Evolutionary conservation across 2,888 invertebrate species (phyloP), one percentile per base, ranked within the genome.

Genomic region (Andrena bicolor): DNA sequence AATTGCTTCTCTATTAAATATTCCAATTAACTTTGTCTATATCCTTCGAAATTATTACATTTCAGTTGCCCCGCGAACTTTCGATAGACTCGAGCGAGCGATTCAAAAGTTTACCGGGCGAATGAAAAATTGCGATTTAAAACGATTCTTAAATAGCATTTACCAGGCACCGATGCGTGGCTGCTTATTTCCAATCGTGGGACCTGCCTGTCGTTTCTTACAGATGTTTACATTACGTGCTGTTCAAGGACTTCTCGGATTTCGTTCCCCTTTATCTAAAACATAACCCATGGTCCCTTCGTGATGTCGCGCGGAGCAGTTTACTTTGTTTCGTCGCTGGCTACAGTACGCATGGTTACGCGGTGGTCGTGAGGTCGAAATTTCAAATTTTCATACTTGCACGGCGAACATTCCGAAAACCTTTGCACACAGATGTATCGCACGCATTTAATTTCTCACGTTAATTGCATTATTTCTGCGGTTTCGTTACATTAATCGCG

Each of bases 241-340:
- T n/a, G 26, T 20, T 83, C 72, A 88, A 88, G 86, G 87, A 75
- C 87, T 80, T 79, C 83, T 86, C 83, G 30, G 7, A 23, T 86
- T 86, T 76, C 86, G 28, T 32, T 71, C 58, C 35, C 20, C 28
- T 76, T 58, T 68, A 51, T 61, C 60, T 71, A 48, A 51, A 65
- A 6, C 60, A 70, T 60, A 53, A 56, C 23, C 23, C 48, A 48
- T 1, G 13, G 30, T 20, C 35, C 28, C 23, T 61, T 26, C 8
- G 16, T 35, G 28, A 8, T 0, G 20, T 16, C 20, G 32, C 41
- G 16, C 26, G 6, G n/a, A n/a, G 4, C 63, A 80, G 75, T 80
- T 32, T 26, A 20, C 28, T 70, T 70, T 61, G 20, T 66, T 20
- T 10, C 28, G 26, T 56, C 13, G 41, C 13, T 2, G 7, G 23